Evolutionary conservation across 30 jellyfish, hydroid and myxozoan genomes (phyloP).

Genomic region (Catostylus mosaicus): DNA sequence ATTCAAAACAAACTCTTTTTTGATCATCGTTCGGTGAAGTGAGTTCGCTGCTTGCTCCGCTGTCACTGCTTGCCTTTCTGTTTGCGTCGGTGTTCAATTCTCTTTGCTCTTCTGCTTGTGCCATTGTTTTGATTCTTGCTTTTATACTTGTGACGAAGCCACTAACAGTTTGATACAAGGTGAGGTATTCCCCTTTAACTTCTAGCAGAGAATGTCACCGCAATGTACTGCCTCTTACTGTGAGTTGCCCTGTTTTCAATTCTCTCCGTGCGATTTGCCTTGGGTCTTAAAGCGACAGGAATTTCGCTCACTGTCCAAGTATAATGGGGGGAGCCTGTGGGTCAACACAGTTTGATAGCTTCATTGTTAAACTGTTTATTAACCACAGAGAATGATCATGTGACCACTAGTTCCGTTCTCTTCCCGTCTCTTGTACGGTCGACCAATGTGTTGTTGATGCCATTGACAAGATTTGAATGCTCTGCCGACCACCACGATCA

Average conservation of each 20-base stretch:
- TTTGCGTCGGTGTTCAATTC: neutral
- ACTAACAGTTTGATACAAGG: constrained; percentile 65
- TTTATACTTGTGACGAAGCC: constrained; percentile 48
- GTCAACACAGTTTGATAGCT: constrained; percentile 53
- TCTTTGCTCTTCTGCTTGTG: constrained; percentile 15
- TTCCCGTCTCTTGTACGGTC: constrained; percentile 1
- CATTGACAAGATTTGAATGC: constrained; percentile 4
- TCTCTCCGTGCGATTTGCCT: constrained; percentile 68
- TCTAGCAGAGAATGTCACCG: constrained; percentile 67
- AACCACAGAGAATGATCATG: constrained; percentile 44
- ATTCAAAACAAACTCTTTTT: neutral
- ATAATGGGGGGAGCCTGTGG: constrained; percentile 79
- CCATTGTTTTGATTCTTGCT: constrained; percentile 44
- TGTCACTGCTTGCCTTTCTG: neutral
- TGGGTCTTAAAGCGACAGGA: constrained; percentile 62
- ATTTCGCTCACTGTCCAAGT: constrained; percentile 24
- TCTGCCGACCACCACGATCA: neutral
- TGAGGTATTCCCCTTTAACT: constrained; percentile 80
- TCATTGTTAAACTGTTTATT: neutral
- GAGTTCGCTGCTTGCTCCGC: neutral
- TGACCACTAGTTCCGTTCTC: constrained; percentile 39
- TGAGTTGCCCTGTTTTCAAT: constrained; percentile 70
- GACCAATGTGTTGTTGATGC: neutral
- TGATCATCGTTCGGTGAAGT: neutral
- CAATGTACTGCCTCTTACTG: constrained; percentile 63